These are phyloP conservation scores for Hemicentrotus pulcherrimus DNA, from an alignment of 35 echinoderm and acorn worm genomes.

Conservation along the genomic window DNA sequence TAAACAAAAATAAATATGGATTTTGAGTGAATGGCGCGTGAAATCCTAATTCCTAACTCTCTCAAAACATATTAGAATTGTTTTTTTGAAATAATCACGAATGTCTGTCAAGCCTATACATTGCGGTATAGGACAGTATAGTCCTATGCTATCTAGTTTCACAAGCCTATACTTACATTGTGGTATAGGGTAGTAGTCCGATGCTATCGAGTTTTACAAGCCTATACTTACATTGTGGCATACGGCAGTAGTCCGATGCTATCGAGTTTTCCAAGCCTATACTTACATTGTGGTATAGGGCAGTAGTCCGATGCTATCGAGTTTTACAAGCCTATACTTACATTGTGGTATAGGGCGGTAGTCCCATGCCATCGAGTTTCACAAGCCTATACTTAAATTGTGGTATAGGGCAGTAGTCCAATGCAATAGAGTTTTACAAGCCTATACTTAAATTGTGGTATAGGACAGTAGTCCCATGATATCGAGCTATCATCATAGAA, in stretches of 20 bases:
- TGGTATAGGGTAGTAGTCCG: constrained; percentile 68
- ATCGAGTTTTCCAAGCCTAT: no score
- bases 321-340: no score
- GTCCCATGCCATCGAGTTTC: constrained; percentile 53
- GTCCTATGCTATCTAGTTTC: constrained; percentile 52
- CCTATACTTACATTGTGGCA: constrained; percentile 76
- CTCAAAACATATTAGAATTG: no score
- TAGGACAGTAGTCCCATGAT: constrained; percentile 61
- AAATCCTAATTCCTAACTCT: no score
- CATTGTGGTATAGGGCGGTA: constrained; percentile 68
- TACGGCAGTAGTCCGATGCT: constrained; percentile 60
- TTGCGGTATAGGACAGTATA: constrained; percentile 62
- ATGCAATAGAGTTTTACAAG: no score
- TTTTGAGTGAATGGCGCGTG: no score
- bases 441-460: constrained; percentile 70
- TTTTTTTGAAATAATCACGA: no score
- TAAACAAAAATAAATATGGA: not conserved
- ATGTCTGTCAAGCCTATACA: constrained; percentile 41
- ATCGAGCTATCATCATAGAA: constrained; percentile 58
- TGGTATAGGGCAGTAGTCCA: constrained; percentile 69
- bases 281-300: constrained; percentile 75
- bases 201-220: constrained; percentile 33
- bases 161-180: constrained; percentile 78
- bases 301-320: constrained; percentile 63
- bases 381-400: constrained; percentile 76